Evolutionary conservation across 2,888 invertebrate genomes (phyloP).

Genomic region (Tachina grossa): DNA sequence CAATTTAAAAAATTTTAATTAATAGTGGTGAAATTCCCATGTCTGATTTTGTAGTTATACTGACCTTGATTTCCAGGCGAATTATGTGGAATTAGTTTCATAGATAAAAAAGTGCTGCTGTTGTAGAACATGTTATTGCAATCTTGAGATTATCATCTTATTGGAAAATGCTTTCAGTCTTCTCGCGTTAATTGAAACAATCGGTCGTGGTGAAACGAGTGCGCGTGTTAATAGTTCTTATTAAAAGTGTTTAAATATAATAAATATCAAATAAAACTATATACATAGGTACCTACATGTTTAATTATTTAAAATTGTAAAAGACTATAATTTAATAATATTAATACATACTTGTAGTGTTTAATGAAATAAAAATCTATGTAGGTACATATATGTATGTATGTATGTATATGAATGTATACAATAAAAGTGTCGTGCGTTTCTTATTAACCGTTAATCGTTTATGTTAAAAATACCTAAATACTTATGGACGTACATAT

Average conservation of each 20-base stretch:
- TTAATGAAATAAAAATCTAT: background rate
- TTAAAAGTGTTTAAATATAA: background rate
- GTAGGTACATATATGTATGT: background rate
- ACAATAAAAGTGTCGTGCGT: background rate
- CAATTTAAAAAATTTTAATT: too few relatives aligned
- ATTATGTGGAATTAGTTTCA: background rate
- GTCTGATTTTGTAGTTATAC: background rate
- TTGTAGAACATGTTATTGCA: background rate
- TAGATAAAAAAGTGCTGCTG: background rate
- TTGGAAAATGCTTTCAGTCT: conserved; percentile 1
- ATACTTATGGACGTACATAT: background rate
- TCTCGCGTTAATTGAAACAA: conserved; percentile 13
- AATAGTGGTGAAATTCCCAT: background rate
- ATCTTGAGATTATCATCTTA: background rate
- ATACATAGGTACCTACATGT: background rate
- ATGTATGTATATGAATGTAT: background rate
- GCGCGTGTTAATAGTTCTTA: conserved; percentile 19
- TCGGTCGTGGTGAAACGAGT: conserved; percentile 26
- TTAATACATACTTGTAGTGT: background rate
- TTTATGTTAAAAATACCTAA: too few relatives aligned
- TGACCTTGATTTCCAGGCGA: background rate
- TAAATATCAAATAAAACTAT: background rate
- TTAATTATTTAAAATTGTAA: background rate
- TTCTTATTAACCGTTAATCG: background rate
- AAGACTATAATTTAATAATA: too few relatives aligned